phyloP scores from a whole-genome alignment of 1,140 invertebrate genomes.

The Globodera ellingtonae region DNA sequence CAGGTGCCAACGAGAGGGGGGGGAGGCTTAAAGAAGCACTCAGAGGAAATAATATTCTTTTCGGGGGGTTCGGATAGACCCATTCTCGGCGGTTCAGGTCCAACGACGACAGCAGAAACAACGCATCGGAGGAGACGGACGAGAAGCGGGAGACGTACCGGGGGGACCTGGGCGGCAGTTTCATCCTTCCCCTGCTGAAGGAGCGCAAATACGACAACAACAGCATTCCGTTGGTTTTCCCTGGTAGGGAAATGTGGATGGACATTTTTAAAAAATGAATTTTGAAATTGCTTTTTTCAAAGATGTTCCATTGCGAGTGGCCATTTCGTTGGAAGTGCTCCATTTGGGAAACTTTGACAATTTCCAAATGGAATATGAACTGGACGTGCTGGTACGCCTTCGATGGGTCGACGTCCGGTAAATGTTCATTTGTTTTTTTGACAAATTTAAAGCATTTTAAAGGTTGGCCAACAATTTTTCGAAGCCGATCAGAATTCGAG shows the following conservation, averaged over 20 bases:
- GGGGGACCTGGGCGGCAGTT: constrained; percentile 60
- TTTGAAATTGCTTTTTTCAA: constrained; percentile 7
- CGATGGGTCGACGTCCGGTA: constrained; percentile 47
- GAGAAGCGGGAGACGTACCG: constrained; percentile 5
- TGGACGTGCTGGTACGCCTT: constrained; percentile 58
- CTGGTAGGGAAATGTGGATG: constrained; percentile 39
- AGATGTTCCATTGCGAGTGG: constrained; percentile 62
- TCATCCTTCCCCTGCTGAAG: constrained; percentile 59
- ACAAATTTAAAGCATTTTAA: constrained; percentile 11
- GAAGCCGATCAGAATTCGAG: constrained; percentile 59
- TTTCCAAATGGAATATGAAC: constrained; percentile 60
- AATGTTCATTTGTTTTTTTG: neutral
- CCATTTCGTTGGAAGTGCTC: constrained; percentile 56
- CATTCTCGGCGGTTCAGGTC: neutral
- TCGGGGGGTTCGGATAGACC: too few species aligned
- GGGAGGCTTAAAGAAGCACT: neutral
- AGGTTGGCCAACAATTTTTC: constrained; percentile 62
- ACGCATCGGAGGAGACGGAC: neutral
- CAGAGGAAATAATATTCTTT: too few species aligned
- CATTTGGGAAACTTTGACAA: constrained; percentile 62
- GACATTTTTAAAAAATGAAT: constrained; percentile 17
- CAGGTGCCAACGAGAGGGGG: neutral
- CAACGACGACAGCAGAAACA: constrained; percentile 1
- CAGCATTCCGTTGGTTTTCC: constrained; percentile 56
- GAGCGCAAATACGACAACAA: constrained; percentile 60